A percentile compares a stretch with the other conserved stretches of the same genome.
Conservation (phyloP, 2,888 invertebrate genomes). For the Drosophila borborema region DNA sequence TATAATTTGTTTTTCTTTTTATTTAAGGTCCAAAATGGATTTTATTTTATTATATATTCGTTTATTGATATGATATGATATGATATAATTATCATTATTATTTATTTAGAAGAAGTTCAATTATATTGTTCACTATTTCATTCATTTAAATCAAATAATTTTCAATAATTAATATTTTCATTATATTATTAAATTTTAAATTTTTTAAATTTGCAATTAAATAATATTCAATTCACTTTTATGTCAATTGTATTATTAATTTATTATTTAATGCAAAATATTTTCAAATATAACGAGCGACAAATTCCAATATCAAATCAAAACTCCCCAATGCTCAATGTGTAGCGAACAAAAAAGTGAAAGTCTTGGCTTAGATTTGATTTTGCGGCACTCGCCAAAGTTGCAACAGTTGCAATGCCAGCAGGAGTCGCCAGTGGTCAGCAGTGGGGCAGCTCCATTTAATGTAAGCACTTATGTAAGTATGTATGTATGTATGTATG, state of each 20-base stretch:
- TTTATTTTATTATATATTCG: too few relatives aligned
- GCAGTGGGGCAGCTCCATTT: neutral
- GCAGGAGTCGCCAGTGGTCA: neutral
- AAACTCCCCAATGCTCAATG: neutral
- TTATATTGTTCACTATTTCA: too few relatives aligned
- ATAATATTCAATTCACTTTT: too few relatives aligned
- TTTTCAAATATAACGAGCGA: neutral
- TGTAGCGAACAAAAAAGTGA: conserved; percentile 38
- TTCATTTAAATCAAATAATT: too few relatives aligned
- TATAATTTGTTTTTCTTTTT: too few relatives aligned
- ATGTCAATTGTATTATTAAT: too few relatives aligned
- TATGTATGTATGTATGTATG: neutral
- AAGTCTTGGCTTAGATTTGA: conserved; percentile 32
- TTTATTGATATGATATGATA: too few relatives aligned
- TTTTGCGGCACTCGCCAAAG: conserved; percentile 16
- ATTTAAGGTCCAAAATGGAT: too few relatives aligned
- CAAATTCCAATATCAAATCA: conserved; percentile 5
- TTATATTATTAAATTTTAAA: neutral
- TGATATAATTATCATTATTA: too few relatives aligned
- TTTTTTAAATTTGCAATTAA: neutral
- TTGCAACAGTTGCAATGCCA: conserved; percentile 28
- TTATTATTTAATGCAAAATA: neutral
- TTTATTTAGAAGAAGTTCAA: too few relatives aligned
- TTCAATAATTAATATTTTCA: too few relatives aligned
- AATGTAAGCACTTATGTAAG: neutral